Evolutionary conservation across 1,140 invertebrate genomes (phyloP), one percentile per base, ranked within the genome.

Genomic region (Micrasema minimum): DNA sequence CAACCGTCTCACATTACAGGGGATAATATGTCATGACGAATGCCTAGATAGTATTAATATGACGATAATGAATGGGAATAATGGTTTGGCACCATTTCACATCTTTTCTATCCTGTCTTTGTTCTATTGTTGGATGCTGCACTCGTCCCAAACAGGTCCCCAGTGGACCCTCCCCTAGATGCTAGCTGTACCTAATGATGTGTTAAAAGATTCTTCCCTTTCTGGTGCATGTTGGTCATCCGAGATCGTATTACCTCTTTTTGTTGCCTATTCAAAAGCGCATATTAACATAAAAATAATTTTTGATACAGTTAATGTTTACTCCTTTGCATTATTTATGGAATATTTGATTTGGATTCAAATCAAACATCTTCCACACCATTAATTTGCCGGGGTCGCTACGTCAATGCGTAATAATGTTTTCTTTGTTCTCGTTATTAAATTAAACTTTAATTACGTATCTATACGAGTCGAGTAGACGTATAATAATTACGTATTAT

Each of bases 21-120:
- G 35, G 6, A 43, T 23, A 59, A 55, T 55, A 23, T 12, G 55
- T 22, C 55, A 20, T 59, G 55, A 43, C 55, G 55, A 59, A 59
- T 43, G 55, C 55, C 55, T 23, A 41, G 55, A 59, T 59, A 59
- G 55, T 41, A 59, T 59, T 59, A 59, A 59, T 59, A 59, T 18
- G 55, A 59, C 35, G 55, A 59, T 59, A 59, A 59, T 59, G 37
- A 59, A 59, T 59, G 37, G 55, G 18, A 59, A 59, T 59, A 59
- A 59, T 59, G 55, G 35, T 59, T 38, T 43, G 55, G 37, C 55
- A 59, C 55, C 55, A 59, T 59, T 59, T 59, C 55, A 59, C 37
- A 59, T 41, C 55, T 22, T 41, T 35, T 38, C 35, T 59, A 59
- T 38, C 16, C 37, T 5, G 16, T 7, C 55, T 59, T 59, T 59